phyloP scores from a whole-genome alignment of 2,797 vertebrate species.

The Diceros bicornis region DNA sequence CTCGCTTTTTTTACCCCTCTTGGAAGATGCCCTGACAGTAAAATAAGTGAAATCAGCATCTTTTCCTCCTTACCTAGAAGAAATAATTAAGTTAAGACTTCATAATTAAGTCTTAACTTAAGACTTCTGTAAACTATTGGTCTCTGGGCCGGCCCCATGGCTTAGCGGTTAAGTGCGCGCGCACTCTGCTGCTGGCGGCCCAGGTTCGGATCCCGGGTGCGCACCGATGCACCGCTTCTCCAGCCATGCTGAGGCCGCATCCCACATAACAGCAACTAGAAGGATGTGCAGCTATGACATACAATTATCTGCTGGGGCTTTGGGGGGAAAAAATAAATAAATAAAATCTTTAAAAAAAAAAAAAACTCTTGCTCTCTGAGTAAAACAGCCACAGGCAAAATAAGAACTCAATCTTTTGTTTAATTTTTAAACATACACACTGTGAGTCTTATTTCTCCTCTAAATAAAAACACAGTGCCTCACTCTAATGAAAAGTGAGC shows the following conservation, averaged over 20 bases:
- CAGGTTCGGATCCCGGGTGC: too few species aligned
- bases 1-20: not conserved
- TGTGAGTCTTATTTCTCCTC: not conserved
- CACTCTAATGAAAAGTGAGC: conserved; percentile 29
- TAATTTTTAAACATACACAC: not conserved
- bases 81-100: not conserved
- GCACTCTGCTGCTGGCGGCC: too few species aligned
- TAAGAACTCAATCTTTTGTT: not conserved
- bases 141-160: too few species aligned
- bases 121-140: not conserved
- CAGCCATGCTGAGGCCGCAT: too few species aligned
- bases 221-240: too few species aligned
- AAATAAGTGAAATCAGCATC: not conserved
- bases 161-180: too few species aligned
- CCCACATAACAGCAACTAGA: too few species aligned
- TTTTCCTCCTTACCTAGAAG: not conserved
- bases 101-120: not conserved
- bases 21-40: not conserved
- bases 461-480: conserved; percentile 22
- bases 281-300: too few species aligned
- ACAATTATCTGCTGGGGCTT: too few species aligned
- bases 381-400: conserved; percentile 11
- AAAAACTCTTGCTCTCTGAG: too few species aligned
- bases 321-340: too few species aligned
- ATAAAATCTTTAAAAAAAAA: too few species aligned